phyloP scores from a whole-genome alignment of 2,888 invertebrate genomes.

The Hydroisotoma schaefferi region DNA sequence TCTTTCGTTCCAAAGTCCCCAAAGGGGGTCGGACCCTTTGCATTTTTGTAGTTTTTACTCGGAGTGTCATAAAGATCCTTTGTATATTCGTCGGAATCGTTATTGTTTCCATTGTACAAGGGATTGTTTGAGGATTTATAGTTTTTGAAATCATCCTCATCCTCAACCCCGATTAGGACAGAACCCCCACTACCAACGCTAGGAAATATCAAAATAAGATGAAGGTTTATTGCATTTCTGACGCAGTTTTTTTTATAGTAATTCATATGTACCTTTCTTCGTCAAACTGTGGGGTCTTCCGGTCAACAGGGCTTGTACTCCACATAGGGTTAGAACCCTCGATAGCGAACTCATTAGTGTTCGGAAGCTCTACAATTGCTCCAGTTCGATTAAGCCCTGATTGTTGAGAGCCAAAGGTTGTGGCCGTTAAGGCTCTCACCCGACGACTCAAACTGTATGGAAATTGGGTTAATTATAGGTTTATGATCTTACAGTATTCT shows the following conservation, averaged over 20 bases:
- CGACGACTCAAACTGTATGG: conserved; percentile 59
- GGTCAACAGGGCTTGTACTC: conserved; percentile 53
- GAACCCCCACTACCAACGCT: conserved; percentile 63
- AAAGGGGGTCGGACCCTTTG: neutral
- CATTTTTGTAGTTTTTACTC: neutral
- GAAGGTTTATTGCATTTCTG: neutral
- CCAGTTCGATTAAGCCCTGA: conserved; percentile 61
- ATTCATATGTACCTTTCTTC: conserved; percentile 55
- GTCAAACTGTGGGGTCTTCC: conserved; percentile 58
- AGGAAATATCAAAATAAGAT: conserved; percentile 41
- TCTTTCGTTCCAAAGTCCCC: neutral
- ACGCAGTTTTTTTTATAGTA: neutral
- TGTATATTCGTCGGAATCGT: conserved; percentile 5
- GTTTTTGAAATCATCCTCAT: conserved; percentile 61
- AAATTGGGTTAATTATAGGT: too few relatives aligned
- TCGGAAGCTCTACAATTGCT: conserved; percentile 57
- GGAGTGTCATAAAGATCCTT: neutral
- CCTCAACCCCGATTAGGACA: conserved; percentile 65
- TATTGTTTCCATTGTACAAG: neutral
- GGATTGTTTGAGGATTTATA: conserved; percentile 17
- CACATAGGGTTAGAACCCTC: conserved; percentile 70
- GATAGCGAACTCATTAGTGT: conserved; percentile 66
- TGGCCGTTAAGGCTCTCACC: conserved; percentile 62
- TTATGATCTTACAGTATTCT: too few relatives aligned
- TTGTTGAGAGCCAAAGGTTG: conserved; percentile 63